Evolutionary conservation across 1,140 invertebrate genomes (phyloP).

Genomic region (Drosophila malerkotliana): DNA sequence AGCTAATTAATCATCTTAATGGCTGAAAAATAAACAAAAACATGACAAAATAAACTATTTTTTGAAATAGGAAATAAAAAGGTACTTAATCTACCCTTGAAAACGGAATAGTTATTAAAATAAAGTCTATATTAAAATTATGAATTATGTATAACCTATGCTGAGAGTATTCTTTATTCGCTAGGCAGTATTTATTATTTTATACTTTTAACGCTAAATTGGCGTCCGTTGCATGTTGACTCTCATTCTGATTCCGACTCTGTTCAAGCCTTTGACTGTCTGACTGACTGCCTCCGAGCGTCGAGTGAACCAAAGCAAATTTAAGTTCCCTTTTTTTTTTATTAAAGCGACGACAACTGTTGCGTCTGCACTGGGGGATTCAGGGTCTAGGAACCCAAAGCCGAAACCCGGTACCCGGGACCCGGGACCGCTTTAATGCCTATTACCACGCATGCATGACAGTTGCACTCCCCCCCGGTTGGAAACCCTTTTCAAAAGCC

Average conservation of each 20-base stretch:
- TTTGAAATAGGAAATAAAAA: not conserved
- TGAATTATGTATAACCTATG: not conserved
- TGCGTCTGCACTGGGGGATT: slow-evolving; percentile 18
- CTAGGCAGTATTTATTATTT: no score
- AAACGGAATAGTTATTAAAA: no score
- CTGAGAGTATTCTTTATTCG: slow-evolving; percentile 20
- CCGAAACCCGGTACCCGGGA: slow-evolving; percentile 11
- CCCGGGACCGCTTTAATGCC: slow-evolving; percentile 61
- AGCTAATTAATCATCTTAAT: not conserved
- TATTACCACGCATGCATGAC: slow-evolving; percentile 79
- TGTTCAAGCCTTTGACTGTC: slow-evolving; percentile 22
- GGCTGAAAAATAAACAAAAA: not conserved
- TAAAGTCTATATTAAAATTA: no score
- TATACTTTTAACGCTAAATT: slow-evolving; percentile 69
- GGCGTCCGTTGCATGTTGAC: slow-evolving; percentile 64
- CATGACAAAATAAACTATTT: not conserved
- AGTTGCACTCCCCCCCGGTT: slow-evolving; percentile 24
- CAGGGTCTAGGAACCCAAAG: not conserved
- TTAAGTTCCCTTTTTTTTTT: slow-evolving; percentile 38
- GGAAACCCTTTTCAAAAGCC: slow-evolving; percentile 8
- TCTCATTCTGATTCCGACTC: slow-evolving; percentile 16
- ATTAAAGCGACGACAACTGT: slow-evolving; percentile 64
- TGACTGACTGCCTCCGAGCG: slow-evolving; percentile 51
- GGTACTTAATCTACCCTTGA: no score
- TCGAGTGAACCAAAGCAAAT: slow-evolving; percentile 37